Evolutionary conservation across 2,113 vertebrate species (phyloP).

Genomic region (Columbina picui): DNA sequence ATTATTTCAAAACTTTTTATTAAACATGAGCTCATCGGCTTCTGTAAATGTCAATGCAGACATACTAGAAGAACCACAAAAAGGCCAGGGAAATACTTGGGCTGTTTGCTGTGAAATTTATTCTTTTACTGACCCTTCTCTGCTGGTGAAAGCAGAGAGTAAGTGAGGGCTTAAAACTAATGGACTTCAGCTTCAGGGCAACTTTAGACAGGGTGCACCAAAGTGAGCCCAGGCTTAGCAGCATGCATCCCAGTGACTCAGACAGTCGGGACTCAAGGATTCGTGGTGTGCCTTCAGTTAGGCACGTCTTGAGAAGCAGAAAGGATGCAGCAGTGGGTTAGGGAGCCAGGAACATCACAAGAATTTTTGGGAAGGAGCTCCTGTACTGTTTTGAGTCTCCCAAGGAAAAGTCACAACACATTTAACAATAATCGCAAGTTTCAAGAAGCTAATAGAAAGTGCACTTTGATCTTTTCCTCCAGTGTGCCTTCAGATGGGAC

Average conservation of each 20-base stretch:
- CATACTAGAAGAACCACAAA: constrained; percentile 27
- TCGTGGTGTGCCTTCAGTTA: background rate
- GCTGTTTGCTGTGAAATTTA: background rate
- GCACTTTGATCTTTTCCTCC: background rate
- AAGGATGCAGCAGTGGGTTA: background rate
- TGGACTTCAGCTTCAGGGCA: constrained; percentile 9
- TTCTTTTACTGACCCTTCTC: background rate
- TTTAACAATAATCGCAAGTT: background rate
- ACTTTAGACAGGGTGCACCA: background rate
- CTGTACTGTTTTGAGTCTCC: background rate
- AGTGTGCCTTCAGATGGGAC: background rate
- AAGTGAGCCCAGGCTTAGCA: constrained; percentile 16
- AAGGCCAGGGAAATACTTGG: constrained; percentile 21
- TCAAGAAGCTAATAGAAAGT: background rate
- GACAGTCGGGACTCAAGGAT: background rate
- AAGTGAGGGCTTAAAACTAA: background rate
- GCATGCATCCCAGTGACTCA: background rate
- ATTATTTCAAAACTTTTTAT: constrained; percentile 24
- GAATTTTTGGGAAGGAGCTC: background rate
- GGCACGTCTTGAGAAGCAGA: background rate
- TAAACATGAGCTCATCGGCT: constrained; percentile 9
- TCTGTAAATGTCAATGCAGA: constrained; percentile 29
- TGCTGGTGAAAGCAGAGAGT: constrained; percentile 24
- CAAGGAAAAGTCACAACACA: background rate
- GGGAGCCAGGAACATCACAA: background rate